phyloP scores from a whole-genome alignment of 2,888 invertebrate genomes.

The Dryomyza anilis region DNA sequence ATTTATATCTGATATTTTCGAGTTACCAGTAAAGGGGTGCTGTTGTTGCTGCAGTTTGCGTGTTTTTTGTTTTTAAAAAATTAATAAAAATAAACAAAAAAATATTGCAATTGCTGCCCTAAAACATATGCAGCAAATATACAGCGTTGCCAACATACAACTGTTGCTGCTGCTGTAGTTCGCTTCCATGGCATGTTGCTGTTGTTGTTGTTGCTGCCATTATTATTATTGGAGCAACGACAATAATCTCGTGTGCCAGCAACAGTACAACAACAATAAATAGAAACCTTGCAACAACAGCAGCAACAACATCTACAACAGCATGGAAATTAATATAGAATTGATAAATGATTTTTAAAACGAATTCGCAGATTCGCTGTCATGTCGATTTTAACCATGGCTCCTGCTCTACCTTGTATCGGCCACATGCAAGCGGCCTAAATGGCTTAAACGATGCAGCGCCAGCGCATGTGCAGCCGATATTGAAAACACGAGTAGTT shows the following conservation, averaged over 20 bases:
- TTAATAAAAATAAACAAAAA: background rate
- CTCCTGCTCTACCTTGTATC: background rate
- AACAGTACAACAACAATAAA: background rate
- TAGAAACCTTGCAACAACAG: background rate
- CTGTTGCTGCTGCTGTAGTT: background rate
- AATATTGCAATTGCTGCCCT: background rate
- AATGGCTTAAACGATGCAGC: too few species aligned
- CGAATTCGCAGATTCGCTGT: conserved; percentile 21
- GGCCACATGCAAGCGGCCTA: background rate
- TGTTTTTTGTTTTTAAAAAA: too few species aligned
- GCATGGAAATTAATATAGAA: conserved; percentile 18
- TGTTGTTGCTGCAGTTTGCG: background rate
- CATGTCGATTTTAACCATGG: background rate
- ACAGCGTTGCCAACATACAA: background rate
- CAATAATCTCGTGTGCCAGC: conserved; percentile 9
- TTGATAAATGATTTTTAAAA: conserved; percentile 23
- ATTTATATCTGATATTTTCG: too few species aligned
- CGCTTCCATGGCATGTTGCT: too few species aligned
- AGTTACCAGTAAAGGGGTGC: background rate
- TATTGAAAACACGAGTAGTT: too few species aligned
- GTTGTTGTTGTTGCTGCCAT: background rate
- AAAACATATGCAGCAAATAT: background rate
- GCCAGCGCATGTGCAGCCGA: too few species aligned
- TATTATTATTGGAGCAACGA: conserved; percentile 8
- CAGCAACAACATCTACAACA: background rate